Conservation (phyloP, 2,797 vertebrate genomes). For the Rhincodon typus region DNA sequence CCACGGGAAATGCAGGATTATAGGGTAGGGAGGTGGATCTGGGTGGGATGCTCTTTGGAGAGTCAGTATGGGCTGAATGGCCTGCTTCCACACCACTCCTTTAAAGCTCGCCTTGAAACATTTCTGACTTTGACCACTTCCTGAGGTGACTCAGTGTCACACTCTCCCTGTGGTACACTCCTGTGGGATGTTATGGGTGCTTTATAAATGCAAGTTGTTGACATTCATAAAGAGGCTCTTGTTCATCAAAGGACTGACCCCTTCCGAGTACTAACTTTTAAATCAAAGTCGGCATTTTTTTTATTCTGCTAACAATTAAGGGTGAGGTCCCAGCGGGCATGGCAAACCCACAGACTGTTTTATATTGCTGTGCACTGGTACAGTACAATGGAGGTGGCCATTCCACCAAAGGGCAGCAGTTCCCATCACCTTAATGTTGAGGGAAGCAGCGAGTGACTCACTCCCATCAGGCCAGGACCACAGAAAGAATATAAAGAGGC, state of each 20-base stretch:
- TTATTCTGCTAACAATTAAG: neutral
- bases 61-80: no score
- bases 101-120: neutral
- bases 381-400: neutral
- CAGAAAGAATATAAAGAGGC: neutral
- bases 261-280: neutral
- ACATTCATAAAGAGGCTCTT: neutral
- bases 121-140: neutral
- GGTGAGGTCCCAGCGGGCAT: neutral
- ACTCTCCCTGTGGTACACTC: neutral
- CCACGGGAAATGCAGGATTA: no score
- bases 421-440: neutral
- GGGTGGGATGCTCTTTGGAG: no score
- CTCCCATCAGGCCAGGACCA: neutral
- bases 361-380: neutral
- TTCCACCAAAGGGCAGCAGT: neutral
- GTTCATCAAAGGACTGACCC: neutral
- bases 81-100: neutral
- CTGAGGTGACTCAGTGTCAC: neutral
- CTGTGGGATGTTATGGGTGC: neutral
- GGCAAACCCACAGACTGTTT: neutral
- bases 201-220: neutral
- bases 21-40: no score
- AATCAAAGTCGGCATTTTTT: neutral
- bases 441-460: neutral